Evolutionary conservation across 1,140 invertebrate species (phyloP), one percentile per base, ranked within the genome.

Genomic region (Octopus sinensis): DNA sequence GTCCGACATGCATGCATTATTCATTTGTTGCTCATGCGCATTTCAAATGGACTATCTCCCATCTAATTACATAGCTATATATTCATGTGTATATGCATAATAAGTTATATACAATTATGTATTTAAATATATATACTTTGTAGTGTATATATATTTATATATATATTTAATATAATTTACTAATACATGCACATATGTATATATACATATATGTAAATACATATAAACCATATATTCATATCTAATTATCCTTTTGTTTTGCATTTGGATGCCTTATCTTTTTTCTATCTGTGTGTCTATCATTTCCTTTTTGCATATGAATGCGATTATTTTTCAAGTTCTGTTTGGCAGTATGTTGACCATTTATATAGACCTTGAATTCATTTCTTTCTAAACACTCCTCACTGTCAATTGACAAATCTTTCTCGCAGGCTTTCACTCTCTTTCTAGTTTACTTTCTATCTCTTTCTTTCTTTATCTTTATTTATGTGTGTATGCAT

Each of bases 371-470:
- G 53, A 56, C 75, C 52, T 56, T 78, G 53, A 51, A 53, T 81
- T 76, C 30, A 10, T 80, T 73, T 68, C 7, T 56, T n/a, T 80
- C 71, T 68, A 43, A 62, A n/a, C 52, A 53, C 23, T n/a, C 71
- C 56, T 73, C 79, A 68, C 68, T 80, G 53, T 80, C 53, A 6
- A 5, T 53, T 53, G 23, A 23, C 9, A 6, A 6, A 51, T 54
- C 30, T 54, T 53, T 79, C 78, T 79, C 30, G 43, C 30, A 6
- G 5, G 52, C 53, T 80, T 52, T 80, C 79, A 71, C 79, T 80
- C 79, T 80, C 79, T 71, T 62, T 80, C 79, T 80, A n/a, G 62
- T 62, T 80, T n/a, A 53, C 75, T 77, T 23, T 81, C 80, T 76
- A 10, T 81, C 75, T 77, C 75, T 76, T 23, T 76, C 71, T 81